phyloP scores from a whole-genome alignment of 2,113 vertebrate species.

The Phainopepla nitens region DNA sequence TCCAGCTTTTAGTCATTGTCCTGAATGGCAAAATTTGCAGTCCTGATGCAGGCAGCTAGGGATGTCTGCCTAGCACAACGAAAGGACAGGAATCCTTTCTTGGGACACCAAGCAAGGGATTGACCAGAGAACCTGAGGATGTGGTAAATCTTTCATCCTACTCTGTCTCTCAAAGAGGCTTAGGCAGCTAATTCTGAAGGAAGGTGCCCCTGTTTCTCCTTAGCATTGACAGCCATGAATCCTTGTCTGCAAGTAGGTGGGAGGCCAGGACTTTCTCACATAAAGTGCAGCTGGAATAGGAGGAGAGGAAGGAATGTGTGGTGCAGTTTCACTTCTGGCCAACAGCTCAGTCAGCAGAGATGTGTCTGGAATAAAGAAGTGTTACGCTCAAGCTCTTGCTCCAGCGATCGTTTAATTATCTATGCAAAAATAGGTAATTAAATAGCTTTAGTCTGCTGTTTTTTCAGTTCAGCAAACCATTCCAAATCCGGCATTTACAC shows the following conservation, averaged over 20 bases:
- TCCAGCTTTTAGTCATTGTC: background rate
- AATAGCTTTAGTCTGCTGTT: background rate
- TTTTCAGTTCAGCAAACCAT: background rate
- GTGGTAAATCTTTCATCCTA: background rate
- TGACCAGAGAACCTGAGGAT: background rate
- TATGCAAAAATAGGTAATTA: conserved; percentile 32
- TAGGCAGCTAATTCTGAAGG: background rate
- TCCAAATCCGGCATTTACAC: background rate
- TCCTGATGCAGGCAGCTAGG: background rate
- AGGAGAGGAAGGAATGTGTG: background rate
- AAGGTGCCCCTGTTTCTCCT: background rate
- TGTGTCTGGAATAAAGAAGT: background rate
- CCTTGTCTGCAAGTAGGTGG: background rate
- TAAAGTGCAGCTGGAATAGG: conserved; percentile 5
- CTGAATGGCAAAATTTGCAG: fast-evolving
- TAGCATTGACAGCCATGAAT: background rate
- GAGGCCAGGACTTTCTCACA: background rate
- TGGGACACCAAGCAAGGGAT: background rate
- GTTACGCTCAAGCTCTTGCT: background rate
- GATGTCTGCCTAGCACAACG: background rate
- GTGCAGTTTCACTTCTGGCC: background rate
- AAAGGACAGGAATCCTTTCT: background rate
- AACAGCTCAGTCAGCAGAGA: conserved; percentile 4
- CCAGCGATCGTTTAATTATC: conserved; percentile 24
- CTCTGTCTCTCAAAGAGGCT: background rate